Evolutionary conservation across 2,888 invertebrate species (phyloP).

Genomic region (Blastobasis adustella): DNA sequence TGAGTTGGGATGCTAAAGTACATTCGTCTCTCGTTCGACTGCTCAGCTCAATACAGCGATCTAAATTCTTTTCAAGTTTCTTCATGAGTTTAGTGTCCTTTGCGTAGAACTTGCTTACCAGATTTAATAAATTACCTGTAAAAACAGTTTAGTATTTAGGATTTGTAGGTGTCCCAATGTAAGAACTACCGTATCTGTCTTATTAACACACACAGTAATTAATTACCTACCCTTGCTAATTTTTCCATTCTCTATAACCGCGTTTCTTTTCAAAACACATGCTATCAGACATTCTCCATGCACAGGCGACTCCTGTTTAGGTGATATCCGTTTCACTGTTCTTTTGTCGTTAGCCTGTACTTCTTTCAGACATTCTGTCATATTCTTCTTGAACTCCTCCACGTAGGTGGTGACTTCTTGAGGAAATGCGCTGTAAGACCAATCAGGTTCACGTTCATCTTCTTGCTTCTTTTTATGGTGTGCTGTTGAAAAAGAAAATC

Average conservation of each 20-base stretch:
- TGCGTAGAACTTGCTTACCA: conserved; percentile 57
- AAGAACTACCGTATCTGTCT: background rate
- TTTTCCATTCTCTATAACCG: conserved; percentile 51
- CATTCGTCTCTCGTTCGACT: conserved; percentile 44
- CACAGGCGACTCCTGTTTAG: conserved; percentile 50
- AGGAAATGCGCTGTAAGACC: conserved; percentile 72
- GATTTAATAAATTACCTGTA: conserved; percentile 44
- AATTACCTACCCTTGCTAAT: conserved; percentile 47
- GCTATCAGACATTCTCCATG: conserved; percentile 63
- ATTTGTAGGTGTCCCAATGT: background rate
- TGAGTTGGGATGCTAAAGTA: conserved; percentile 46
- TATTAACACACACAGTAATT: background rate
- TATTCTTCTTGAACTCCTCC: conserved; percentile 51
- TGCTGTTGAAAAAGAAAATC: background rate
- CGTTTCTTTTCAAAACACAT: conserved; percentile 57
- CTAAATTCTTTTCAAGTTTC: conserved; percentile 54
- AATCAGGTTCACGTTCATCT: conserved; percentile 37
- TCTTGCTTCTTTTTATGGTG: conserved; percentile 13
- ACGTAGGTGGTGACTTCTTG: conserved; percentile 42
- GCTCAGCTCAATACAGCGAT: conserved; percentile 52
- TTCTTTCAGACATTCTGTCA: conserved; percentile 60
- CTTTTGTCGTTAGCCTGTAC: conserved; percentile 48
- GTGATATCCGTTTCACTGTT: conserved; percentile 45
- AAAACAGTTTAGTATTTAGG: conserved; percentile 5
- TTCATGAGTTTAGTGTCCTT: conserved; percentile 59